Base-by-base conservation (phyloP, 2,113 vertebrate species). In the Melanerpes formicivorus region DNA sequence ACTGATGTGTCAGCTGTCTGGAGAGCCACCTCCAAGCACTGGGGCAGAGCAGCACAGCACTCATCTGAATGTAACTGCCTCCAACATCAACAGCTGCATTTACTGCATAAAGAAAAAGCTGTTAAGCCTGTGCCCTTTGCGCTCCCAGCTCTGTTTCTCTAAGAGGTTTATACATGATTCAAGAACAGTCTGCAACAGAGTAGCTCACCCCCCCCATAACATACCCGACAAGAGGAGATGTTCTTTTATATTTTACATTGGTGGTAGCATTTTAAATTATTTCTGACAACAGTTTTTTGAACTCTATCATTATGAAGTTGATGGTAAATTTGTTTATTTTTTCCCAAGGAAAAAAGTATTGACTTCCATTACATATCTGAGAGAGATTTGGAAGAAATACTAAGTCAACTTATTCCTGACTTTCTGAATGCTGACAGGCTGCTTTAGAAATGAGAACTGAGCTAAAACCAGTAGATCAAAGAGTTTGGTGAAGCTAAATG, bases 81-180 rank as follows among this genome's bases (percentile, higher is more conserved):
- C 93, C 3, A 30, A 64, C 92, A 95, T 95, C 90, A 91, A 70
- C 88, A 88, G 76, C 91, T 92, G 80, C 52, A 3, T 89, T 96
- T 88, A 64, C 55, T 76, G 50, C 89, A 60, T 81, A 37, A 90
- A 93, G 79, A 67, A 88, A 81, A 84, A 95, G 87, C 91, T 94
- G 88, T 93, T 92, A 84, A 95, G 63, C 64, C 70, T 37, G 14
- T 96, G 84, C 78, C 91, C 84, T 95, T 88, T 78, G 62, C 5
- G 6, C 66, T 85, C 42, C 66, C 59, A 34, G 81, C 74, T 95
- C 65, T 76, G 80, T 87, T 92, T 93, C 79, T 84, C 86, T 90
- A 79, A 93, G 90, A 92, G 78, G 59, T 94, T 94, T 90, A 72
- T 83, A 65, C 55, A 59, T 50, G 74, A 87, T 81, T 94, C 70